A percentile compares a stretch with the other conserved stretches of the same genome.
phyloP scores from a whole-genome alignment of 1,140 invertebrate species.

The Macrobrachium nipponense region DNA sequence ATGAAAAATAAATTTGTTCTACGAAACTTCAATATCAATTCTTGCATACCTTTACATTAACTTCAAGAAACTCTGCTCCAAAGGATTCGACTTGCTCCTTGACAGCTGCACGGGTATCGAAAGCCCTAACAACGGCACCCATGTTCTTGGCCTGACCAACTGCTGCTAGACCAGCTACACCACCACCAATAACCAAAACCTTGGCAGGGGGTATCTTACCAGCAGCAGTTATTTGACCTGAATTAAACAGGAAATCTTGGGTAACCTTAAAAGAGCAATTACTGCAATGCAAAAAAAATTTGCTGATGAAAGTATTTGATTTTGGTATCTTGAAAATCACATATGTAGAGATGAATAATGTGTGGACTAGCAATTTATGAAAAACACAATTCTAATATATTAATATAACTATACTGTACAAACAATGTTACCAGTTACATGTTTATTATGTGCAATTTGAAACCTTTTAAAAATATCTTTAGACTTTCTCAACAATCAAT shows the following conservation, averaged over 20 bases:
- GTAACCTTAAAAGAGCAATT: not conserved
- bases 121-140: constrained; percentile 89
- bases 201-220: constrained; percentile 80
- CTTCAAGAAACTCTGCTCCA: constrained; percentile 87
- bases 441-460: too few relatives aligned
- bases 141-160: constrained; percentile 88
- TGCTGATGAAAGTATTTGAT: not conserved
- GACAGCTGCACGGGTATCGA: constrained; percentile 87
- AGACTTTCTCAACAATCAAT: too few relatives aligned
- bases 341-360: too few relatives aligned
- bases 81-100: constrained; percentile 92
- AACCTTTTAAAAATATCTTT: too few relatives aligned
- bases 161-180: constrained; percentile 87
- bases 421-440: too few relatives aligned
- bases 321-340: not conserved
- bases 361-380: too few relatives aligned
- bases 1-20: not conserved
- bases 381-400: too few relatives aligned
- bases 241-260: not conserved
- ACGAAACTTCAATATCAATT: not conserved
- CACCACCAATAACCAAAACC: constrained; percentile 88
- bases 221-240: constrained; percentile 85
- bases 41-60: constrained; percentile 76
- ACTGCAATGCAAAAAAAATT: not conserved
- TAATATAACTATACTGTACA: too few relatives aligned